phyloP scores from a whole-genome alignment of 2,113 vertebrate genomes.

The Chaetodon auriga region DNA sequence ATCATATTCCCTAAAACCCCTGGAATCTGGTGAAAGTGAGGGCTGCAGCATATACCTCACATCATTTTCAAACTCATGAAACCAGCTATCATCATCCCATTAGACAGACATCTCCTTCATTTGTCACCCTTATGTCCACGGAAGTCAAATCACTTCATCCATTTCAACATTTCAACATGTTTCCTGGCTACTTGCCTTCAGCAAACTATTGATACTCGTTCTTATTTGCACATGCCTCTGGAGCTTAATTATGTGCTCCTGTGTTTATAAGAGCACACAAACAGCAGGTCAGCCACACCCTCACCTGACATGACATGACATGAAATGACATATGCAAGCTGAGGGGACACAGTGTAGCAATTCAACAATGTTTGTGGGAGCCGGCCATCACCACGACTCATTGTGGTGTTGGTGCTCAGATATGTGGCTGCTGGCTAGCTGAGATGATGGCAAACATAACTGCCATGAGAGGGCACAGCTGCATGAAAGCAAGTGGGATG shows the following conservation, averaged over 20 bases:
- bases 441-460: background rate
- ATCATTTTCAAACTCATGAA: background rate
- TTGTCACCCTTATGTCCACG: background rate
- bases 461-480: background rate
- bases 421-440: background rate
- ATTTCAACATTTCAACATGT: background rate
- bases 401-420: background rate
- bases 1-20: no score
- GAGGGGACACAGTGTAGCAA: background rate
- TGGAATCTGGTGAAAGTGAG: background rate
- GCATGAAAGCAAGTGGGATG: background rate
- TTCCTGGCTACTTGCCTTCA: background rate
- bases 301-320: background rate
- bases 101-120: background rate
- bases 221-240: background rate
- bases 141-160: slow-evolving; percentile 1
- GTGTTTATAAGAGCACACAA: background rate
- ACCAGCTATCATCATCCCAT: background rate
- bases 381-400: background rate
- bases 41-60: background rate
- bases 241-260: background rate
- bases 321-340: background rate
- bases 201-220: background rate
- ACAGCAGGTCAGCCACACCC: background rate
- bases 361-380: background rate